Conservation (phyloP, 2,888 invertebrate species). For the Corbicula japonica region DNA sequence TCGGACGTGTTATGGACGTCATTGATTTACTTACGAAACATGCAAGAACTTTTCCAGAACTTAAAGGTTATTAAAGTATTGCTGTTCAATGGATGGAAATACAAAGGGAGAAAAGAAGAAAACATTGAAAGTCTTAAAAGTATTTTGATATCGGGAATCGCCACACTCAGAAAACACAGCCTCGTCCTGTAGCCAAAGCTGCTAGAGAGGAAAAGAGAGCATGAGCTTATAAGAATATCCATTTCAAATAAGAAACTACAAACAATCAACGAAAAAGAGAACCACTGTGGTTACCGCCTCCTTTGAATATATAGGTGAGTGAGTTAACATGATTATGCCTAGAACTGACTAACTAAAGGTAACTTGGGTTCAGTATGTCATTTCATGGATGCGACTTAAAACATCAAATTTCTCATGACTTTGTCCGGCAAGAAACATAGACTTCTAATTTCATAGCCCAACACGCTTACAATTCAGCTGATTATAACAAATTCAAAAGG, state of each 20-base stretch:
- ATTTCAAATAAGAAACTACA: not conserved
- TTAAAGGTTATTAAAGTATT: not conserved
- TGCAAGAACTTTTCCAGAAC: not conserved
- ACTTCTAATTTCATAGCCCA: not conserved
- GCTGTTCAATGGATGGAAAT: no score
- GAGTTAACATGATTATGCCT: no score
- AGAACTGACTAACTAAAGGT: no score
- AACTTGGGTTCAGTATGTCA: no score
- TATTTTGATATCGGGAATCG: not conserved
- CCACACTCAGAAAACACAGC: not conserved
- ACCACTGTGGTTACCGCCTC: no score
- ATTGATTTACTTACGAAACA: not conserved
- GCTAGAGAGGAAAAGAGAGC: not conserved
- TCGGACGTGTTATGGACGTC: constrained; percentile 7
- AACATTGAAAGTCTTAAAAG: not conserved
- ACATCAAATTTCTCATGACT: not conserved
- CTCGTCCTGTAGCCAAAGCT: not conserved
- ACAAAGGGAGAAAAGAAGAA: not conserved
- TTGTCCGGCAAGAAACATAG: not conserved
- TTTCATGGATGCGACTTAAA: no score
- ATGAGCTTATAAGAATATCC: not conserved
- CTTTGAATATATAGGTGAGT: constrained; percentile 1
- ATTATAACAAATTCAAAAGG: no score
- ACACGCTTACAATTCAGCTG: no score
- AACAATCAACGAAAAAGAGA: no score